Conservation (phyloP, 2,797 vertebrate genomes). For the Ptychadena robeensis region DNA sequence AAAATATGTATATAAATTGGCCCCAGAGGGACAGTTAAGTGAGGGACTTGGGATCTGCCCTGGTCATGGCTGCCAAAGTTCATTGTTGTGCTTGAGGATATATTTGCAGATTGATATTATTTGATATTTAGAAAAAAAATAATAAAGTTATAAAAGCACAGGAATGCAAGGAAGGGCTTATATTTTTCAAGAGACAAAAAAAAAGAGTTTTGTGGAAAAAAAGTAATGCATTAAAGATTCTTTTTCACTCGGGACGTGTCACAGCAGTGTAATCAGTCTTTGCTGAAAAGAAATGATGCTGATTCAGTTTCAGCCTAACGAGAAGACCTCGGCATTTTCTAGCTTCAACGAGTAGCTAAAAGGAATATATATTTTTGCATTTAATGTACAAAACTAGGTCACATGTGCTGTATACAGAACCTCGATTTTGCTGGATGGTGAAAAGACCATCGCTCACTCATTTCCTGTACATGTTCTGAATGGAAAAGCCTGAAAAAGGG, state of each 20-base stretch:
- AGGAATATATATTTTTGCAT: constrained; percentile 1
- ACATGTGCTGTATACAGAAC: background rate
- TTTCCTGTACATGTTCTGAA: background rate
- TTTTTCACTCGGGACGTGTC: constrained; percentile 55
- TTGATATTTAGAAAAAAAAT: constrained; percentile 41
- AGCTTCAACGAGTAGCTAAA: constrained; percentile 26
- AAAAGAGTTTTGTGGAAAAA: constrained; percentile 42
- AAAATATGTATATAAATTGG: constrained; percentile 45
- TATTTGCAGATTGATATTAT: constrained; percentile 46
- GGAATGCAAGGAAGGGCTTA: constrained; percentile 25
- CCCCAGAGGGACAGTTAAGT: constrained; percentile 47
- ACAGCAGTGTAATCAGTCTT: constrained; percentile 50
- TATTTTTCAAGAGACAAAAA: constrained; percentile 35
- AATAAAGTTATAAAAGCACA: constrained; percentile 17
- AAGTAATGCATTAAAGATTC: constrained; percentile 54
- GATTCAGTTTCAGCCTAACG: constrained; percentile 38
- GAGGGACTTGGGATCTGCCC: constrained; percentile 11
- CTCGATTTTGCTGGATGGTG: background rate
- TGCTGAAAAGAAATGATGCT: constrained; percentile 38
- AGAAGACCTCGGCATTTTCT: constrained; percentile 39
- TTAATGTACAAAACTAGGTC: background rate
- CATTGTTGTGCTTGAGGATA: constrained; percentile 40
- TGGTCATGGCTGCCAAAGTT: constrained; percentile 38
- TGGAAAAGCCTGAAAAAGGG: no score
- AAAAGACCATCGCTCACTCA: background rate